Evolutionary conservation across 2,797 vertebrate species (phyloP).

Genomic region (Ibycter americanus): DNA sequence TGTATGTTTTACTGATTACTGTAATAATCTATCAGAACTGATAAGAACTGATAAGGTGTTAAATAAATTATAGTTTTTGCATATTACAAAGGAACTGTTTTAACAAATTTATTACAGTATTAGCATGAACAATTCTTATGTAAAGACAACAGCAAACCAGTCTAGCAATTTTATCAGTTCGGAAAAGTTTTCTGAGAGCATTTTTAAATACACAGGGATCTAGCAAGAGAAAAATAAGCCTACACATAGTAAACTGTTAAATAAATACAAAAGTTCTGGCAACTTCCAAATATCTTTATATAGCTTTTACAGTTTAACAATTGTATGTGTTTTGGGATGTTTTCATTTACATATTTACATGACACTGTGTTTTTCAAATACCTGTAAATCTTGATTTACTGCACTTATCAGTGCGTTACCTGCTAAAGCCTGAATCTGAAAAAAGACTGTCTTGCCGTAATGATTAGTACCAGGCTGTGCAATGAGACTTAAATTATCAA

Average conservation of each 20-base stretch:
- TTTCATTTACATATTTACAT: constrained; percentile 29
- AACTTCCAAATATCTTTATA: neutral
- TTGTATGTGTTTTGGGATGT: neutral
- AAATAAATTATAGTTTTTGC: neutral
- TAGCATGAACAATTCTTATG: neutral
- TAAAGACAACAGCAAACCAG: neutral
- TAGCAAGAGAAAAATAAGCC: neutral
- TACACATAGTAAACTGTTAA: neutral
- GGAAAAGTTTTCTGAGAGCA: neutral
- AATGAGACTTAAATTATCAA: neutral
- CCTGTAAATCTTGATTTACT: neutral
- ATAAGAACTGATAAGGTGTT: neutral
- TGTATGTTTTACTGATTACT: neutral
- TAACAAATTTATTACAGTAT: neutral
- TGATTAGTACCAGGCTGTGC: neutral
- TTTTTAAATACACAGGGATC: neutral
- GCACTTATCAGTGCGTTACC: neutral
- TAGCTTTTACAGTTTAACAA: neutral
- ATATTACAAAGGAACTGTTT: neutral
- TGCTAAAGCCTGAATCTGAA: neutral
- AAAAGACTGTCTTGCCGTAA: neutral
- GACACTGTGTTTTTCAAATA: neutral
- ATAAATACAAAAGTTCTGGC: neutral
- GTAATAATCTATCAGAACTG: neutral
- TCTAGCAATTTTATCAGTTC: neutral